Base-by-base conservation (phyloP, 2,113 vertebrate genomes). In the Electrona antarctica region DNA sequence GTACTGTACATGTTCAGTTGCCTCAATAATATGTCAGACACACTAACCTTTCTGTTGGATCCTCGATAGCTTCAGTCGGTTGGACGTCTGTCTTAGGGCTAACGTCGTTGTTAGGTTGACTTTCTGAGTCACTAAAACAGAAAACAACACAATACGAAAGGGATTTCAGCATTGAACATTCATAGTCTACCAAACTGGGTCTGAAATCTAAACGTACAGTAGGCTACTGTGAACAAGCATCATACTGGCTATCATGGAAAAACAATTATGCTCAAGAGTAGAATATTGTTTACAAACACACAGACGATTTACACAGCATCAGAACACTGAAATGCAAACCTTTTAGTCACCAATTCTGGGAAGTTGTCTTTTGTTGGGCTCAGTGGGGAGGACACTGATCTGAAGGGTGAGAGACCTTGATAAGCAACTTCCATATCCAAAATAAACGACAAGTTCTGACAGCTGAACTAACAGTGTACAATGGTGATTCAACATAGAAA, bases 51-150 rank as follows among this genome's bases (percentile, higher is more conserved):
- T 41, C 67, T 70, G 60, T 73, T 76, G 77, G 63, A 15, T 41
- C 73, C 51, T 74, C 48, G 21, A 56, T 13, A 56, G 54, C 13
- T 7, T 14, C 7, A 13, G 7, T 2, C 7, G 66, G 63, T 64
- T 13, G 57, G 58, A 29, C 66, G 45, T 65, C 69, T 58, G 70
- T 46, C 4, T 8, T 9, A 68, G 50, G 45, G 66, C 66, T 41
- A 57, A 41, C 41, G 21, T 76, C 71, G 72, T 5, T 47, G 21
- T 71, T 76, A 68, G 50, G 60, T n/a, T 64, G 33, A 61, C 71
- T 70, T 47, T n/a, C 9, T 68, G 71, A 61, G 61, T 46, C 2
- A 2, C 87, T 82, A 47, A 41, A 76, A 75, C 13, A 74, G 14
- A 74, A 2, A 61, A 56, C 0, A 67, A 7, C 28, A 54, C 4